Evolutionary conservation across 92 coral and sea anemone genomes (phyloP).

Genomic region (Meandrina meandrites): DNA sequence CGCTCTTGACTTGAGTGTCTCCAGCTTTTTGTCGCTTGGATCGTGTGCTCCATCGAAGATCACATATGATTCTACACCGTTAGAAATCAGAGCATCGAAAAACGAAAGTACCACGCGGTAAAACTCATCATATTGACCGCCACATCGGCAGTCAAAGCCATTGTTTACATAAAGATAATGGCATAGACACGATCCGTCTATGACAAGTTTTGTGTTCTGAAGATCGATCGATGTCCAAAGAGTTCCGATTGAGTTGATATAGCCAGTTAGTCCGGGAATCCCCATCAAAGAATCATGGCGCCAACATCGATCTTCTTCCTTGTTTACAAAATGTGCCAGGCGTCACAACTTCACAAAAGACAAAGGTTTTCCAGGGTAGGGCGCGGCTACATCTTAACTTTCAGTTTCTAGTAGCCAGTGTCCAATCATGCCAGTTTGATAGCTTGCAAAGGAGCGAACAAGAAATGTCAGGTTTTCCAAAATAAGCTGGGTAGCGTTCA

Average conservation of each 20-base stretch:
- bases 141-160: conserved; percentile 66
- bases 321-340: not conserved
- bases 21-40: conserved; percentile 72
- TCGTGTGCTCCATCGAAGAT: conserved; percentile 81
- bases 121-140: conserved; percentile 81
- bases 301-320: no score
- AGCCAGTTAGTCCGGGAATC: conserved; percentile 72
- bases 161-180: conserved; percentile 53
- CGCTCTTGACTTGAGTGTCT: conserved; percentile 51
- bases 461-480: not conserved
- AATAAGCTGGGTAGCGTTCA: not conserved
- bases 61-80: conserved; percentile 67
- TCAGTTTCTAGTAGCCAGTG: not conserved
- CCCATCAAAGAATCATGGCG: conserved; percentile 62
- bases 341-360: not conserved
- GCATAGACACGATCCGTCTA: conserved; percentile 80
- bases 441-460: not conserved
- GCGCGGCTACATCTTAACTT: not conserved
- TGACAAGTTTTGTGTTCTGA: conserved; percentile 66
- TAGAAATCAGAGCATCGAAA: conserved; percentile 61
- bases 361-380: not conserved
- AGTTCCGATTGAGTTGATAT: conserved; percentile 49
- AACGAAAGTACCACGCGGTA: conserved; percentile 58
- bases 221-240: conserved; percentile 68
- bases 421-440: not conserved